These are phyloP conservation scores for Apamea epomidion DNA, from an alignment of 2,888 invertebrate genomes.

Conservation along the genomic window DNA sequence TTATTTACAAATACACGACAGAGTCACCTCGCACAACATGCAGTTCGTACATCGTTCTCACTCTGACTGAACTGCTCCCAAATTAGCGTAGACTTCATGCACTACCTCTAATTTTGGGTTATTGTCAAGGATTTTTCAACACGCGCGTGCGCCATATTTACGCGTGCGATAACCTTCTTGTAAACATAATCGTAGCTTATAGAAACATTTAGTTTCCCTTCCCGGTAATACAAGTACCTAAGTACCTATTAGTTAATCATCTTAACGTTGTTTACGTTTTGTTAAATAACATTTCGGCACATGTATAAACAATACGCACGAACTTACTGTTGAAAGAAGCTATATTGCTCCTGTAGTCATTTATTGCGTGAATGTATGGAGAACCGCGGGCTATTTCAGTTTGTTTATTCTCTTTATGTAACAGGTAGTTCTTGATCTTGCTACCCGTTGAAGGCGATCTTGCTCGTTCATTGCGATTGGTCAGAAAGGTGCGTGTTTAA, in stretches of 20 bases:
- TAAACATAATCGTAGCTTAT: conserved; percentile 71
- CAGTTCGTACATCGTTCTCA: conserved; percentile 10
- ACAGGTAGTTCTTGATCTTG: conserved; percentile 67
- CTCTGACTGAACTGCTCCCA: conserved; percentile 3
- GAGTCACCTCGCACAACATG: background rate
- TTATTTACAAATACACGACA: background rate
- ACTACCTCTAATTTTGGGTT: conserved; percentile 53
- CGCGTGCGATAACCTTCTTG: conserved; percentile 64
- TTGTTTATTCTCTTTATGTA: conserved; percentile 61
- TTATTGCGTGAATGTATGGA: conserved; percentile 38
- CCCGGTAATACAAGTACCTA: conserved; percentile 45
- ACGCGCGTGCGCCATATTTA: conserved; percentile 54
- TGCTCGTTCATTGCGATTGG: conserved; percentile 25
- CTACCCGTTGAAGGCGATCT: conserved; percentile 49
- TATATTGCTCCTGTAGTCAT: conserved; percentile 35
- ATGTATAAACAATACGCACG: conserved; percentile 62
- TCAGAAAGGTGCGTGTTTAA: background rate
- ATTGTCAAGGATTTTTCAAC: conserved; percentile 64
- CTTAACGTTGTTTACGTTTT: conserved; percentile 58
- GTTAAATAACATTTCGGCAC: conserved; percentile 67
- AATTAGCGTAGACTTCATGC: conserved; percentile 43
- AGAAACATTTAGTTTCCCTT: conserved; percentile 66
- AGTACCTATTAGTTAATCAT: conserved; percentile 61
- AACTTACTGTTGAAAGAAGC: conserved; percentile 56
- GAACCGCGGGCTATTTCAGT: conserved; percentile 52